Conservation (phyloP, 2,797 vertebrate genomes). For the Euthynnus affinis region DNA sequence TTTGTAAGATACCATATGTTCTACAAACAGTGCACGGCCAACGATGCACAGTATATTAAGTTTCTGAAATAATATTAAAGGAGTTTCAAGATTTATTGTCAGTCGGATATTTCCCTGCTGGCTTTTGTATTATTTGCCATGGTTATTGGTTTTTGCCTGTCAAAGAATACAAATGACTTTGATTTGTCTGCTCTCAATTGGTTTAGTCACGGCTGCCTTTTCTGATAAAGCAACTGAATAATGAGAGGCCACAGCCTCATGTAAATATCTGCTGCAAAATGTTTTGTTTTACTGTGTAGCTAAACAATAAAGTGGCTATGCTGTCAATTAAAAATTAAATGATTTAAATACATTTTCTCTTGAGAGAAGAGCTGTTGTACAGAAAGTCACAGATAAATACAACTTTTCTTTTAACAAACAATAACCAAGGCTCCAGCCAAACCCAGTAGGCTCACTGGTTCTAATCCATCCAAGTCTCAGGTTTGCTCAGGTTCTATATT, state of each 20-base stretch:
- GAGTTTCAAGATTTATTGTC: slow-evolving; percentile 45
- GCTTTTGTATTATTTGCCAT: slow-evolving; percentile 44
- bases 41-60: slow-evolving; percentile 40
- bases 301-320: slow-evolving; percentile 3
- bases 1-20: slow-evolving; percentile 23
- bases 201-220: slow-evolving; percentile 56
- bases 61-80: slow-evolving; percentile 50
- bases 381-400: slow-evolving; percentile 9
- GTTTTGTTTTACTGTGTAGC: slow-evolving; percentile 41
- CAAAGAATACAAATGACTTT: slow-evolving; percentile 61
- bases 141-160: slow-evolving; percentile 65
- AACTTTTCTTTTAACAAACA: slow-evolving; percentile 35
- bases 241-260: slow-evolving; percentile 21
- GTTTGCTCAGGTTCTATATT: slow-evolving; percentile 38
- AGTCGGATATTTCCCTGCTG: slow-evolving; percentile 59
- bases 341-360: slow-evolving; percentile 25
- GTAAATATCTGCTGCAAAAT: slow-evolving; percentile 59
- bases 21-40: slow-evolving; percentile 27
- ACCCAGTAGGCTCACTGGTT: slow-evolving; percentile 19
- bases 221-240: slow-evolving; percentile 55
- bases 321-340: slow-evolving; percentile 49
- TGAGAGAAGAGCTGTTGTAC: slow-evolving; percentile 24
- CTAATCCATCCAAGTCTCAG: slow-evolving; percentile 31
- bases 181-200: slow-evolving; percentile 59
- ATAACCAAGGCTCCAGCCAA: slow-evolving; percentile 28